Base-by-base conservation (phyloP, 1,140 invertebrate species). In the Drosophila pachea region DNA sequence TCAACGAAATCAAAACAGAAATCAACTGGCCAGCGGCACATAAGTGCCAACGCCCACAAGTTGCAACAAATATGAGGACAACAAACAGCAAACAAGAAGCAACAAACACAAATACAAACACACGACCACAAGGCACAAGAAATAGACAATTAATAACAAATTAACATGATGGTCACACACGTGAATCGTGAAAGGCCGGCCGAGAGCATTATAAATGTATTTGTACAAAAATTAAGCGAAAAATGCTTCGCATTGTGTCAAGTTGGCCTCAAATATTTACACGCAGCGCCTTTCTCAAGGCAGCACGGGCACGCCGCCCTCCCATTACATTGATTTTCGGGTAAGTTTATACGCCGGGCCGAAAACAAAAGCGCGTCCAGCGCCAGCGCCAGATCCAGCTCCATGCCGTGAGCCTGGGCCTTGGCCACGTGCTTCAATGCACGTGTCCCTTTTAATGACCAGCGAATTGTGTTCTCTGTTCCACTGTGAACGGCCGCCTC, bases 391-490 rank as follows among this genome's bases (percentile, higher is more conserved):
- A 3, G 22, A 1, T 22, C 22, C 14, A 43, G 65, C 70, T 74
- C 65, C 78, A 76, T 63, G 66, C 42, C 55, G 43, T 52, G 71
- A 42, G 43, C 64, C 74, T 59, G 75, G 67, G 76, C 60, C 62
- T 63, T 59, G 72, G 86, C 69, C 86, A 87, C 86, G 86, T 88
- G 86, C 86, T 83, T 78, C 73, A 66, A 60, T 74, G 83, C 87
- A 88, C 87, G 87, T 88, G 87, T 86, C 87, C 78, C 74, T 82
- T 83, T 88, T 88, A 88, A 88, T 88, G 87, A 88, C 87, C 87
- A 82, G 72, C 72, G 83, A 83, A 84, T 83, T 83, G 75, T 86
- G 62, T 68, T 68, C 60, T 73, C 60, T 73, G 71, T 60, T 38
- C 45, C 66, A 72, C 50, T 60, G 14, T 52, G 33, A 33, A 8